Percentiles rank a stretch among this genome's conserved stretches.
Evolutionary conservation across 30 jellyfish, hydroid and myxozoan species (phyloP).

Genomic region (Clytia hemisphaerica): DNA sequence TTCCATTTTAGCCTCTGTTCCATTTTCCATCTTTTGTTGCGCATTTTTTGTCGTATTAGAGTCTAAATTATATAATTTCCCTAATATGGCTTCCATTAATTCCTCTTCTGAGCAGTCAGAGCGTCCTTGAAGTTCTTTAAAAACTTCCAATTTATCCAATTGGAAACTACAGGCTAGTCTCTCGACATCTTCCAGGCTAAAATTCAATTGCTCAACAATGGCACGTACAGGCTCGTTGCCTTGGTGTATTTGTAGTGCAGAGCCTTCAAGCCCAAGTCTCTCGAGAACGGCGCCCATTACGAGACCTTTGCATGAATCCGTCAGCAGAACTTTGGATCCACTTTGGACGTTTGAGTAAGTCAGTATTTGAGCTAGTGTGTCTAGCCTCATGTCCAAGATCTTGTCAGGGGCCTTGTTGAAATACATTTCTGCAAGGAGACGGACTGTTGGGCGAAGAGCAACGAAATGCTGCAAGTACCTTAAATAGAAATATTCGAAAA

Average conservation of each 20-base stretch:
- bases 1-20: background rate
- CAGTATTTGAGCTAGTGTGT: conserved; percentile 67
- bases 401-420: conserved; percentile 46
- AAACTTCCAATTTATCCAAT: conserved; percentile 26
- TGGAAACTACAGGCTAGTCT: conserved; percentile 51
- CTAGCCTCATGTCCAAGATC: conserved; percentile 59
- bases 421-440: conserved; percentile 52
- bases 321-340: conserved; percentile 63
- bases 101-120: conserved; percentile 20
- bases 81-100: conserved; percentile 10
- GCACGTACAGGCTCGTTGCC: conserved; percentile 76
- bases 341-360: conserved; percentile 55
- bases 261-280: conserved; percentile 73
- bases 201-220: conserved; percentile 58
- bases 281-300: conserved; percentile 72
- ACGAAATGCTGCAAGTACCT: conserved; percentile 71
- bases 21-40: background rate
- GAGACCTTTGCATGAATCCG: conserved; percentile 73
- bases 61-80: background rate
- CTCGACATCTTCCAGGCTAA: conserved; percentile 11
- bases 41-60: too few species aligned
- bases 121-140: conserved; percentile 1
- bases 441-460: conserved; percentile 57
- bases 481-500: too few species aligned
- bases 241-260: conserved; percentile 49